Percentiles rank a stretch among this genome's conserved stretches.
Evolutionary conservation across 2,113 vertebrate genomes (phyloP).

Genomic region (Hystrix brachyura): DNA sequence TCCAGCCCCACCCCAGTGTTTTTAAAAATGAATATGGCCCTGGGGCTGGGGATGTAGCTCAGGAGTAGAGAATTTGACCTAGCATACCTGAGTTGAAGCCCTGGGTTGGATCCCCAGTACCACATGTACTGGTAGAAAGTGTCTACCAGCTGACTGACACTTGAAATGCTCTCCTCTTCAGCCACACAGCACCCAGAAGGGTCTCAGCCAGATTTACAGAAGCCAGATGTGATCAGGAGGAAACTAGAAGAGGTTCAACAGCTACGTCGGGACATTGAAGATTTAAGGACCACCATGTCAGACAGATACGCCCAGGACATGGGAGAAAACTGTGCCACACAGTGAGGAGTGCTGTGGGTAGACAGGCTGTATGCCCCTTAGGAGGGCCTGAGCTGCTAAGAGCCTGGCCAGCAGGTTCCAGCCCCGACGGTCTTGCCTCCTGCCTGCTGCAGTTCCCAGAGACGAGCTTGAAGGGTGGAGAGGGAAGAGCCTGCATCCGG

Average conservation of each 20-base stretch:
- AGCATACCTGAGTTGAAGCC: neutral
- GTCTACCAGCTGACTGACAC: neutral
- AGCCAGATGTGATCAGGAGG: slow-evolving; percentile 92
- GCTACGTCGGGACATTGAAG: slow-evolving; percentile 95
- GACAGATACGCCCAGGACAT: slow-evolving; percentile 99
- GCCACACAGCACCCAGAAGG: slow-evolving; percentile 86
- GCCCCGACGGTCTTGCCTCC: slow-evolving; percentile 60
- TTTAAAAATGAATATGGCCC: neutral
- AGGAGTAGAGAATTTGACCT: neutral
- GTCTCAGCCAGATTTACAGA: slow-evolving; percentile 90
- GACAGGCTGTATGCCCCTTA: neutral
- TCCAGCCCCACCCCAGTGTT: neutral
- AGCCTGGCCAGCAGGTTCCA: slow-evolving; percentile 13
- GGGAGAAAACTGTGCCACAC: slow-evolving; percentile 99
- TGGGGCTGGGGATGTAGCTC: neutral
- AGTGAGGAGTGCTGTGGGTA: slow-evolving; percentile 82
- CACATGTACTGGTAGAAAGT: neutral
- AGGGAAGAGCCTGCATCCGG: slow-evolving; percentile 4
- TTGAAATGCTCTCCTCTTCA: slow-evolving; percentile 82
- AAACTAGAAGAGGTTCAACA: slow-evolving; percentile 94
- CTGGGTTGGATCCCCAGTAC: neutral
- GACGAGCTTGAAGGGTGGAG: neutral
- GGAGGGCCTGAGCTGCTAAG: slow-evolving; percentile 19
- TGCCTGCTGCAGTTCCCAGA: slow-evolving; percentile 65
- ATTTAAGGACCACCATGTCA: slow-evolving; percentile 95